Percentiles rank a stretch among this genome's conserved stretches.
Evolutionary conservation across 2,797 vertebrate species (phyloP).

Genomic region (Phylloscopus collybita): DNA sequence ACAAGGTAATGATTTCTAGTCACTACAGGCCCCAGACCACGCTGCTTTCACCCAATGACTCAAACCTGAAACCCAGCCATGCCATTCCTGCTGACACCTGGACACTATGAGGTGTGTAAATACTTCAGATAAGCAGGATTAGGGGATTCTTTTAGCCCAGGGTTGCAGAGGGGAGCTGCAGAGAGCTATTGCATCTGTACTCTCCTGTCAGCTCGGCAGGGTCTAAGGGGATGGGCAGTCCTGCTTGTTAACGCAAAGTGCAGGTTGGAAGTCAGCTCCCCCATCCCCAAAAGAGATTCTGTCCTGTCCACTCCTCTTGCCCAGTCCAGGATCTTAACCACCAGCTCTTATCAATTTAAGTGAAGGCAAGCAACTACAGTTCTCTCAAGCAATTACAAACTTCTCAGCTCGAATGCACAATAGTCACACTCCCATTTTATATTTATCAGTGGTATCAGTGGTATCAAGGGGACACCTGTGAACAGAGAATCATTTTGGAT

Average conservation of each 20-base stretch:
- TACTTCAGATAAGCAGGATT: conserved; percentile 11
- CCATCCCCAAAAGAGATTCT: background rate
- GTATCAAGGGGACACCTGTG: background rate
- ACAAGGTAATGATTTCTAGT: conserved; percentile 21
- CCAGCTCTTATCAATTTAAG: background rate
- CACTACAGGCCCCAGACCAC: conserved; percentile 36
- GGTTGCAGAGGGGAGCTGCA: background rate
- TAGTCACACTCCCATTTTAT: background rate
- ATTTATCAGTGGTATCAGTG: background rate
- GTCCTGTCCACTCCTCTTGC: background rate
- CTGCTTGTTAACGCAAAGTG: background rate
- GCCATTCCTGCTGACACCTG: background rate
- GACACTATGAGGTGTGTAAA: background rate
- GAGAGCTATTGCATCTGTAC: background rate
- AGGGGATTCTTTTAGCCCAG: background rate
- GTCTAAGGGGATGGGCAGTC: background rate
- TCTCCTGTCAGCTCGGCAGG: rapidly evolving
- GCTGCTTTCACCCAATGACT: background rate
- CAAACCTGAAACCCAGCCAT: background rate
- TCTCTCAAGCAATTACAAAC: background rate
- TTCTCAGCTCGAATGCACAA: background rate
- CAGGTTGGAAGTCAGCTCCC: background rate
- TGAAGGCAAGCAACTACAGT: background rate
- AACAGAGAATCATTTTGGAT: background rate
- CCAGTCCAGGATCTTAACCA: background rate